These are phyloP conservation scores for Acanthisitta chloris DNA, from an alignment of 2,113 vertebrate species.

Conservation along the genomic window DNA sequence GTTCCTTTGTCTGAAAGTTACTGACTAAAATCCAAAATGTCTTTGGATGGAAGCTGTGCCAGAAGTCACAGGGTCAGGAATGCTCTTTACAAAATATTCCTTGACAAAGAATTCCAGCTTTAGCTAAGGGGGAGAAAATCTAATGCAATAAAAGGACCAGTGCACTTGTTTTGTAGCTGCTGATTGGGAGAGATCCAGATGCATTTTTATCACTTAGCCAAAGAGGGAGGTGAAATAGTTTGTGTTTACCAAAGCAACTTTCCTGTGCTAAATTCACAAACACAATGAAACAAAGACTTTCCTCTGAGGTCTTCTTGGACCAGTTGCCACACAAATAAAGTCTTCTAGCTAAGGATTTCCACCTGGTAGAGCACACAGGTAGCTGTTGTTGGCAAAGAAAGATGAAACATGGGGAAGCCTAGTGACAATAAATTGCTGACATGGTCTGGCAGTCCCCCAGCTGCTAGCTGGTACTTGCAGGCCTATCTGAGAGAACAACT, in stretches of 20 bases:
- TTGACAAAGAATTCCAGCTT: neutral
- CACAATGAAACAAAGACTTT: fast-evolving
- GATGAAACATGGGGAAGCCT: neutral
- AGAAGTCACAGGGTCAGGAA: neutral
- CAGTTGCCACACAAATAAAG: neutral
- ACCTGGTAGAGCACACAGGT: neutral
- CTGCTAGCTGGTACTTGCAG: neutral
- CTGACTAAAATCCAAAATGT: neutral
- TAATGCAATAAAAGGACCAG: neutral
- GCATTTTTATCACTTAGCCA: neutral
- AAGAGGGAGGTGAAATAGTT: neutral
- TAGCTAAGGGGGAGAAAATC: neutral
- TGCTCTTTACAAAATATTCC: neutral
- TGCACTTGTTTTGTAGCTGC: neutral
- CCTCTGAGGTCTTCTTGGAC: neutral
- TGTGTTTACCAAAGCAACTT: neutral
- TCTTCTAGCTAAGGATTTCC: neutral
- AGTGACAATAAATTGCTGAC: neutral
- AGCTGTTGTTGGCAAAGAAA: neutral
- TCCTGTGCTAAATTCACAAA: neutral
- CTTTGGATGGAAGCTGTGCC: neutral
- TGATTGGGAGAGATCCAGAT: neutral
- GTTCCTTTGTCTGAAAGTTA: constrained; percentile 20
- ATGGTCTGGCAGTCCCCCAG: neutral
- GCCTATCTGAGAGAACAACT: neutral